Conservation (phyloP, 2,888 invertebrate genomes). For the Cryptocephalus moraei region DNA sequence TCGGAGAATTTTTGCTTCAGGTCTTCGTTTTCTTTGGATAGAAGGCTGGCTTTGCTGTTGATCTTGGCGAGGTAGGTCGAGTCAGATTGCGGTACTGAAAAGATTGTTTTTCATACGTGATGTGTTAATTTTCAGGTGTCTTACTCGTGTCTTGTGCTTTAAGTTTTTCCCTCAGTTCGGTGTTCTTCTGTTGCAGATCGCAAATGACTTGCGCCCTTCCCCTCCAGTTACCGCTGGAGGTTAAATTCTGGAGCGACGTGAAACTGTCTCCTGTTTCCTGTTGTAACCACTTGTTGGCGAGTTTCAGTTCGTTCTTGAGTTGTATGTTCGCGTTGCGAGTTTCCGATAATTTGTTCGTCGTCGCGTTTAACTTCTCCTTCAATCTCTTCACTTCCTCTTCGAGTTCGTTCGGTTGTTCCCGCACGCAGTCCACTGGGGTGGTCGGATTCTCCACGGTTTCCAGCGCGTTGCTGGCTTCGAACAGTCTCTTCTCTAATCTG, state of each 20-base stretch:
- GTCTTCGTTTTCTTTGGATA: constrained; percentile 47
- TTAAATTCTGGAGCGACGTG: constrained; percentile 50
- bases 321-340: constrained; percentile 57
- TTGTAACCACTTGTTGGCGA: constrained; percentile 62
- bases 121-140: not conserved
- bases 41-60: constrained; percentile 15
- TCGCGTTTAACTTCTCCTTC: constrained; percentile 48
- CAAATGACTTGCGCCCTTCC: constrained; percentile 69
- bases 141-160: constrained; percentile 28
- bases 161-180: constrained; percentile 55
- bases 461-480: constrained; percentile 26
- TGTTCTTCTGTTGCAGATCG: constrained; percentile 55
- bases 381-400: constrained; percentile 49
- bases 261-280: constrained; percentile 68
- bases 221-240: constrained; percentile 56
- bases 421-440: not conserved
- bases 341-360: constrained; percentile 56
- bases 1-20: constrained; percentile 48
- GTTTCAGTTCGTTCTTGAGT: constrained; percentile 59
- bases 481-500: constrained; percentile 42
- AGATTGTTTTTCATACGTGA: not conserved
- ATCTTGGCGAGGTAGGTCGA: constrained; percentile 2
- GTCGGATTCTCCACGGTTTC: constrained; percentile 1
- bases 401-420: constrained; percentile 26
- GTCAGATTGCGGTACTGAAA: not conserved